These are phyloP conservation scores for Itoplectis maculator DNA, from an alignment of 2,888 invertebrate species.

Conservation along the genomic window DNA sequence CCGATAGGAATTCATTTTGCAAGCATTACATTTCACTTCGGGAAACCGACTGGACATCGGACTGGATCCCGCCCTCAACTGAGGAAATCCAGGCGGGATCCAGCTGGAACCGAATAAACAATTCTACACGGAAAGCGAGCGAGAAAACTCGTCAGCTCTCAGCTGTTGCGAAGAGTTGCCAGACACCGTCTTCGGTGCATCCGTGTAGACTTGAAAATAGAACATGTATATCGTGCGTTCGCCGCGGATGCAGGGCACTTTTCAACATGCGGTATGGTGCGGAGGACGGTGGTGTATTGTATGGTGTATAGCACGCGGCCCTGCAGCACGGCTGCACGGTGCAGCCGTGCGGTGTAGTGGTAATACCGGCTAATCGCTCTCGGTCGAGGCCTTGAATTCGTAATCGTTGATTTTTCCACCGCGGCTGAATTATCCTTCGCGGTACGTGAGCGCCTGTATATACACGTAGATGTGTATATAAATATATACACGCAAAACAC, in stretches of 20 bases:
- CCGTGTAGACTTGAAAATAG: conserved; percentile 49
- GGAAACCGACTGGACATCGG: too few relatives aligned
- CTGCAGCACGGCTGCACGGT: too few relatives aligned
- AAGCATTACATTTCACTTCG: too few relatives aligned
- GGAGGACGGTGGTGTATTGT: conserved; percentile 29
- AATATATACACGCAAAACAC: neutral
- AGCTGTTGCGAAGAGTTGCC: neutral
- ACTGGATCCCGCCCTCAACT: too few relatives aligned
- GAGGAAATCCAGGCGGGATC: too few relatives aligned
- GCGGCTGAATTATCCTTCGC: conserved; percentile 72
- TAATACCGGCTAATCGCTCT: conserved; percentile 67
- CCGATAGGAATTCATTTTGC: too few relatives aligned
- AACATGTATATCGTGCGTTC: conserved; percentile 58
- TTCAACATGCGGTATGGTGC: conserved; percentile 49
- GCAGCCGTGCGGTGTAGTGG: conserved; percentile 37
- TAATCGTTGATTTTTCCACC: conserved; percentile 76
- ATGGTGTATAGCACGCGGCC: too few relatives aligned
- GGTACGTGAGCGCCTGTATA: conserved; percentile 58
- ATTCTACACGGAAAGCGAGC: too few relatives aligned
- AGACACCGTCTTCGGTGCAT: conserved; percentile 28
- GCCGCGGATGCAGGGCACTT: conserved; percentile 1
- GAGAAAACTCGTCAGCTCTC: too few relatives aligned
- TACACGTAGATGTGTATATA: neutral
- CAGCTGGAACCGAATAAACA: too few relatives aligned
- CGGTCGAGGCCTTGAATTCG: conserved; percentile 75